Conservation (phyloP, 2,888 invertebrate species). For the Melanostoma scalare region DNA sequence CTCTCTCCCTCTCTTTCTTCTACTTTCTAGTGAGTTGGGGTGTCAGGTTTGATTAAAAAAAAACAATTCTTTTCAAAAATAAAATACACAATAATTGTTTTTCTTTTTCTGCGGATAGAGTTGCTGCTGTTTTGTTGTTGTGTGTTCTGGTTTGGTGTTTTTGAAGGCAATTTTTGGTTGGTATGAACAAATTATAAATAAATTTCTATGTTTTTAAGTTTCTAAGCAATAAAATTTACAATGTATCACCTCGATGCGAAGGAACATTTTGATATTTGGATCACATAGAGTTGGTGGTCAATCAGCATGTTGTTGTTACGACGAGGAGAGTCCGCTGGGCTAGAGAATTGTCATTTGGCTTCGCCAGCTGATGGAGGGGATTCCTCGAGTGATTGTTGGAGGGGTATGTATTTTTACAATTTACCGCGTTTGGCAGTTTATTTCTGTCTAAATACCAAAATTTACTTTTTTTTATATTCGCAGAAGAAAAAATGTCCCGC, state of each 20-base stretch:
- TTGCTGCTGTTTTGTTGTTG: slow-evolving; percentile 40
- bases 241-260: slow-evolving; percentile 68
- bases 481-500: slow-evolving; percentile 4
- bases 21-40: slow-evolving; percentile 31
- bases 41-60: slow-evolving; percentile 25
- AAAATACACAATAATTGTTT: slow-evolving; percentile 45
- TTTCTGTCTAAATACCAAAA: slow-evolving; percentile 15
- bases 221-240: slow-evolving; percentile 40
- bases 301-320: slow-evolving; percentile 56
- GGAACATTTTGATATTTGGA: slow-evolving; percentile 65
- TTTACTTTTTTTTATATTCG: slow-evolving; percentile 4
- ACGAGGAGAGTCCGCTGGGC: background rate
- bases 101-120: slow-evolving; percentile 3
- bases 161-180: slow-evolving; percentile 60
- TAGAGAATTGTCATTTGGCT: no score
- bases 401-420: slow-evolving; percentile 27
- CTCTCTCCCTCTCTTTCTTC: slow-evolving; percentile 11
- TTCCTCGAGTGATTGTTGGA: slow-evolving; percentile 32
- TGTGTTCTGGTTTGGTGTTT: slow-evolving; percentile 19
- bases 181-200: slow-evolving; percentile 47
- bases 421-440: slow-evolving; percentile 40
- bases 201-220: slow-evolving; percentile 36
- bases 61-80: background rate
- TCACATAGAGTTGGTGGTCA: slow-evolving; percentile 51
- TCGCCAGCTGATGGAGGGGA: slow-evolving; percentile 7